Base-by-base conservation (phyloP, 1,140 invertebrate species). In the Wasmannia auropunctata region DNA sequence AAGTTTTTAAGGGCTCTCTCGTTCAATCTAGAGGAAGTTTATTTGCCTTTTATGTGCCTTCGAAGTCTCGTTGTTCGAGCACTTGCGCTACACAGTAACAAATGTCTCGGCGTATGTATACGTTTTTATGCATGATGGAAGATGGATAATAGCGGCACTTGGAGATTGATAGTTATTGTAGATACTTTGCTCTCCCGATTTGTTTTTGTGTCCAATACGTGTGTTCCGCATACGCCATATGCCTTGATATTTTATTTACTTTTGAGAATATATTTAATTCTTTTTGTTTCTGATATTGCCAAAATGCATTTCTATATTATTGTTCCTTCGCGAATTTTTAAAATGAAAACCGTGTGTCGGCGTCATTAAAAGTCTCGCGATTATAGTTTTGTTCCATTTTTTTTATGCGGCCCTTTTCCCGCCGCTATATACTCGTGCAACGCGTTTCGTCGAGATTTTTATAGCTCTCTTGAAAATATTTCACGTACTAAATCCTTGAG, bases 391-490 rank as follows among this genome's bases (percentile, higher is more conserved):
- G 2, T 58, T 67, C 1, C 37, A 5, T 25, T 65, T 67, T 28
- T 65, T 81, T 86, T 49, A 46, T 43, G 10, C 6, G 40, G 14
- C 40, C 7, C n/a, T 58, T 56, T 74, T 46, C 2, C 8, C 8
- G 6, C 3, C 19, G 14, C 34, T 58, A 34, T 58, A 34, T 8
- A 28, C 34, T 25, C 7, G 8, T 49, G 37, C 54, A 25, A 16
- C 40, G n/a, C n/a, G 75, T 40, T 58, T 56, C 31, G 16, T 37
- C 31, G 72, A 40, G 84, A 86, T 86, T 86, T 81, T 86, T 86
- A 80, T 46, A 43, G 49, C 40, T 56, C 63, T 56, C 62, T 25
- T 77, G 84, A 46, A 86, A 81, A 81, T 81, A 81, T 80, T 86
- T 86, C 49, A 46, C 62, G 62, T 81, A 81, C 43, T 63, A 77